Evolutionary conservation across 2,797 vertebrate species (phyloP).

Genomic region (Clarias pachynema): DNA sequence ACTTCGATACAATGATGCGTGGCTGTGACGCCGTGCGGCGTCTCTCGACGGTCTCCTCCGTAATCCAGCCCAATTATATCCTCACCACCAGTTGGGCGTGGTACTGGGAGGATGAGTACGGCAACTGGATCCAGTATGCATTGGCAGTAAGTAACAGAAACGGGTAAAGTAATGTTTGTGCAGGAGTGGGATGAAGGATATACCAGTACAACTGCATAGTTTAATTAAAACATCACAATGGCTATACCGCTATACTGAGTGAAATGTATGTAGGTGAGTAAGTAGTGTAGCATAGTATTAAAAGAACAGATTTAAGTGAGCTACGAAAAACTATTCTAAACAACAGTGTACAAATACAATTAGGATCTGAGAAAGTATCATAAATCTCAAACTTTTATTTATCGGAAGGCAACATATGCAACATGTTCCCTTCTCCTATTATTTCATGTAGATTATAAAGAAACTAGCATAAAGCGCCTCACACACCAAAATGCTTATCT

Average conservation of each 20-base stretch:
- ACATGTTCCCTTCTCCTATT: too few species aligned
- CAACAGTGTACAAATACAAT: too few species aligned
- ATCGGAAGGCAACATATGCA: too few species aligned
- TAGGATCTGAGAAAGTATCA: too few species aligned
- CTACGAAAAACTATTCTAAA: too few species aligned
- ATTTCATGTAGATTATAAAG: too few species aligned
- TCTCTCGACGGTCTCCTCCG: constrained; percentile 68
- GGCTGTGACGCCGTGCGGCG: constrained; percentile 58
- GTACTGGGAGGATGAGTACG: constrained; percentile 76
- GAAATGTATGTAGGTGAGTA: not conserved
- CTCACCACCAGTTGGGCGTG: constrained; percentile 76
- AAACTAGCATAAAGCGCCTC: too few species aligned
- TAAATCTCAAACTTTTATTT: too few species aligned
- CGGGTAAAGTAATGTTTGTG: not conserved
- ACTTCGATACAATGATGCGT: constrained; percentile 73
- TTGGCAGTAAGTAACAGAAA: constrained; percentile 64
- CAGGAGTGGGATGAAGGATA: not conserved
- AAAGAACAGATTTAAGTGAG: not conserved
- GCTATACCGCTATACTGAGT: not conserved
- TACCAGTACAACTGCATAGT: not conserved
- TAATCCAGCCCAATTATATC: constrained; percentile 64
- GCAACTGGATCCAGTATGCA: constrained; percentile 69
- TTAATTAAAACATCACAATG: not conserved
- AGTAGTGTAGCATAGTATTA: not conserved
- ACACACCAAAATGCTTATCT: too few species aligned